These are phyloP conservation scores for Halcyon badia DNA, from an alignment of 2,797 vertebrate species.

Conservation along the genomic window DNA sequence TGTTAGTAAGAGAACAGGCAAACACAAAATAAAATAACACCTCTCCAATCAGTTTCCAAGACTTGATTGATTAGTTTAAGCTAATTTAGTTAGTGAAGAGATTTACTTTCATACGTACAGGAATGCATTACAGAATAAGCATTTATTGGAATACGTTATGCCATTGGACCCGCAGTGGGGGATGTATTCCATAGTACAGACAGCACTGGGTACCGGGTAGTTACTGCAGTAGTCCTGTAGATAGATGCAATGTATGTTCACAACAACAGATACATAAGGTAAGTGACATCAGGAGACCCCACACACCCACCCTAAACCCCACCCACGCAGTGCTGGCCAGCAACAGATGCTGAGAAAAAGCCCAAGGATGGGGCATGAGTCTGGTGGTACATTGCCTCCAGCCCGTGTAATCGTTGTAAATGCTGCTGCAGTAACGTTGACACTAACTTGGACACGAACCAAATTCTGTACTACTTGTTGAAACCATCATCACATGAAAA, in stretches of 20 bases:
- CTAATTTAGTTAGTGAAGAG: background rate
- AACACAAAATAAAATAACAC: background rate
- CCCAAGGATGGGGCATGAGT: background rate
- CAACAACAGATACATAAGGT: background rate
- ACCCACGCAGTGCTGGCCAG: background rate
- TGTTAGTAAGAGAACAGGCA: background rate
- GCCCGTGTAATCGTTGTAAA: background rate
- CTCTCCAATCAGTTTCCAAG: background rate
- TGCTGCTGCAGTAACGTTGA: background rate
- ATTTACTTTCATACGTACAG: background rate
- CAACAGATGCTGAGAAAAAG: background rate
- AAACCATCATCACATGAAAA: background rate
- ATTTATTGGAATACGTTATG: background rate
- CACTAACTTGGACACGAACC: background rate
- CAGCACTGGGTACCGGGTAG: accelerated
- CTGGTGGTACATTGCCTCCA: background rate
- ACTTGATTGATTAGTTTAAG: background rate
- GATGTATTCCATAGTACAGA: background rate
- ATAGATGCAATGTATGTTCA: background rate
- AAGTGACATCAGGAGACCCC: background rate
- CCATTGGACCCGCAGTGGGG: slow-evolving; percentile 4
- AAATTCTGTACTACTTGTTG: background rate
- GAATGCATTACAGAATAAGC: slow-evolving; percentile 4
- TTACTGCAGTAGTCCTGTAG: background rate
- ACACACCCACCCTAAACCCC: background rate